Base-by-base conservation (phyloP, 2,888 invertebrate species). In the Cephonodes hylas region DNA sequence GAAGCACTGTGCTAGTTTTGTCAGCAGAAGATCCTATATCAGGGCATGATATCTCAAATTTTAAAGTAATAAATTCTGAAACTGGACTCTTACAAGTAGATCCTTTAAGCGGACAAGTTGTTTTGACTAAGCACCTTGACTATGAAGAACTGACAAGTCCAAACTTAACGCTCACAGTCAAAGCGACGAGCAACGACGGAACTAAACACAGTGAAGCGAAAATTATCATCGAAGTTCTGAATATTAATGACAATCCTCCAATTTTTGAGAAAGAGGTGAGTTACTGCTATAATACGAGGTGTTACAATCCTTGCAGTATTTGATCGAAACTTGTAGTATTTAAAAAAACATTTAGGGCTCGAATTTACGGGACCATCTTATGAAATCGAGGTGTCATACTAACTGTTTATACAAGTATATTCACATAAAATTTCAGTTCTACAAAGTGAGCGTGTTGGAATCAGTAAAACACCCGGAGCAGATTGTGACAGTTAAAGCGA, bases 211-310 rank as follows among this genome's bases (percentile, higher is more conserved):
- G 95, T 45, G 93, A 94, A 59, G 96, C 96, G 0, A 94, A 94
- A 66, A 93, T 97, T 0, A 93, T 94, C 45, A 93, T 96, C 23
- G 94, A 94, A 67, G 94, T 97, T 0, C 91, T 94, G 59, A 96
- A 97, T 77, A 93, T 95, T 0, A 97, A 97, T 76, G 97, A 97
- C 75, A 96, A 97, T 79, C 93, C 93, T 64, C 97, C 97, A 0
- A 85, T 93, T 56, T 97, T 97, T 79, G 93, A 93, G 60, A 93
- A 95, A 71, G 92, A 93, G 69, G 94, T 94, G 80, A 82, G 76
- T 72, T n/a, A n/a, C n/a, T n/a, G n/a, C n/a, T n/a, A n/a, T n/a
- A n/a, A n/a, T n/a, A n/a, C n/a, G n/a, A n/a, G n/a, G n/a, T n/a
- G n/a, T n/a, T n/a, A n/a, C n/a, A n/a, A n/a, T n/a, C n/a, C n/a